Percentiles rank a stretch among this genome's conserved stretches.
phyloP scores from a whole-genome alignment of 2,113 vertebrate species.

The Leptobrachium leishanense region DNA sequence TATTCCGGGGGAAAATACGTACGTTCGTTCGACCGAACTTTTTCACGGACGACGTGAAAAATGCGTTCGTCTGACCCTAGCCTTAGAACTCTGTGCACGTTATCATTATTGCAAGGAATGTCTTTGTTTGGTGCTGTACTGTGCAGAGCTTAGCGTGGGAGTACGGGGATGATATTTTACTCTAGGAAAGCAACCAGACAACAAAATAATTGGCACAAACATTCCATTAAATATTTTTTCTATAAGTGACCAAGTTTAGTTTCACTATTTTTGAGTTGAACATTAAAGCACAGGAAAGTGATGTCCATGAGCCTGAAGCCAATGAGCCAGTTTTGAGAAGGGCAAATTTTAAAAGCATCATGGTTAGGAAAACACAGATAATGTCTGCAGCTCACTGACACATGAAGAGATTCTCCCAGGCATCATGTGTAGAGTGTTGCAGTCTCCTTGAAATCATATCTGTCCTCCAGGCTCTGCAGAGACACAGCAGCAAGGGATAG shows the following conservation, averaged over 20 bases:
- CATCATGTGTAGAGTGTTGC: not conserved
- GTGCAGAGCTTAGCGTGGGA: not conserved
- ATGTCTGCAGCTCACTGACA: not conserved
- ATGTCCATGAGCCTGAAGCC: too few relatives aligned
- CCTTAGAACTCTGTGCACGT: too few relatives aligned
- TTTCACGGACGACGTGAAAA: too few relatives aligned
- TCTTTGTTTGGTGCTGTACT: not conserved
- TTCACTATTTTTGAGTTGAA: not conserved
- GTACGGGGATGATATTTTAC: not conserved
- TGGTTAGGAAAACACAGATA: not conserved
- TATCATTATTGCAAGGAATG: not conserved
- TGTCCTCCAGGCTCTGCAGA: slow-evolving; percentile 7
- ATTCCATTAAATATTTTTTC: not conserved
- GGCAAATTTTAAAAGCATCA: not conserved
- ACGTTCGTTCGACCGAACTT: too few relatives aligned
- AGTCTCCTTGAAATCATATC: slow-evolving; percentile 10
- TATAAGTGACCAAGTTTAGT: not conserved
- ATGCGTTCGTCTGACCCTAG: too few relatives aligned
- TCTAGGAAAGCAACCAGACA: not conserved
- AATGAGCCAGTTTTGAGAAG: not conserved
- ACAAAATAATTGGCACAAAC: not conserved
- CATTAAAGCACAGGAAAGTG: not conserved
- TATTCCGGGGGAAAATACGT: too few relatives aligned
- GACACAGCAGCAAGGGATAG: slow-evolving; percentile 2
- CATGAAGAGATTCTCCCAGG: not conserved